Percentiles rank a stretch among this genome's conserved stretches.
Evolutionary conservation across 2,113 vertebrate species (phyloP).

Genomic region (Prionailurus viverrinus): DNA sequence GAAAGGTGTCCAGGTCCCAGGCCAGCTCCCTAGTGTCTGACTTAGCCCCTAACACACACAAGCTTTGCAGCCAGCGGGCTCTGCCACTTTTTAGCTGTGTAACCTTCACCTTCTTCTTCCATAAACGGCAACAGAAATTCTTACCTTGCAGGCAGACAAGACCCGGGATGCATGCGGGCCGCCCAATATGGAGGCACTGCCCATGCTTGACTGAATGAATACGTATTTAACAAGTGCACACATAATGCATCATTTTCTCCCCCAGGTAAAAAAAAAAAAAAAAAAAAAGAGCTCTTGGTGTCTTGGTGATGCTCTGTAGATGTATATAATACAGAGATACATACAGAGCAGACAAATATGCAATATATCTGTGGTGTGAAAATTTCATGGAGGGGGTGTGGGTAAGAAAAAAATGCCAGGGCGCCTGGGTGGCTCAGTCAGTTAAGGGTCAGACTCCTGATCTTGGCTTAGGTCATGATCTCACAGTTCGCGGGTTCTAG

Average conservation of each 20-base stretch:
- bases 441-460: too few relatives aligned
- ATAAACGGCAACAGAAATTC: background rate
- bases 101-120: background rate
- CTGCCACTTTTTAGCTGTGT: too few relatives aligned
- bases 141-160: background rate
- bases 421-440: too few relatives aligned
- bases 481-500: too few relatives aligned
- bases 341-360: background rate
- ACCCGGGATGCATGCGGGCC: background rate
- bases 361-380: background rate
- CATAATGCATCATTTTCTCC: background rate
- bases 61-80: background rate
- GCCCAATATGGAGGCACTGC: background rate
- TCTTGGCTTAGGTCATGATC: too few relatives aligned
- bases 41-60: accelerated
- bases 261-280: background rate
- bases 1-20: background rate
- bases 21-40: background rate
- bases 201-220: background rate
- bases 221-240: background rate
- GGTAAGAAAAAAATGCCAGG: background rate
- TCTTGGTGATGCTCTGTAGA: background rate
- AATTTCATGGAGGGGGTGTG: background rate
- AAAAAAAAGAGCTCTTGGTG: background rate
- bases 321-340: background rate